Evolutionary conservation across 2,797 vertebrate genomes (phyloP), one percentile per base, ranked within the genome.

Genomic region (Loriculus beryllinus): DNA sequence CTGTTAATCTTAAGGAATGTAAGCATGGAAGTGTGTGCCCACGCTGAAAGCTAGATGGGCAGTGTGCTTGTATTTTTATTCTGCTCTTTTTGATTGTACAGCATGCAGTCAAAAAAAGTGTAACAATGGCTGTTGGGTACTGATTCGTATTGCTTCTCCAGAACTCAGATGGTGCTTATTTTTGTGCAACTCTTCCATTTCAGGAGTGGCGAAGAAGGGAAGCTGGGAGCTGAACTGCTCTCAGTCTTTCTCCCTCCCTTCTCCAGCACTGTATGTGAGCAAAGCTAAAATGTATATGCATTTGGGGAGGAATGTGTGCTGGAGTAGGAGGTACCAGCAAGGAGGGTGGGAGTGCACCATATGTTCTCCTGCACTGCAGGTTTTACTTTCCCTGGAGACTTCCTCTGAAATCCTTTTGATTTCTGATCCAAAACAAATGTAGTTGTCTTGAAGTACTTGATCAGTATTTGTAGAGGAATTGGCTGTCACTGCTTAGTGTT

Each of bases 321-420:
- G 23, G 62, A 94, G 92, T 95, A 65, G 92, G 92, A 94, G 94
- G 85, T 82, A 85, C n/a, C 87, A 90, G 69, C 5, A 21, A 83
- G 82, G 62, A 91, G 85, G 49, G 85, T 88, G 84, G 60, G 89
- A 93, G 60, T 39, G 26, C 90, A 49, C 91, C 89, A 67, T 94
- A 91, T 94, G 90, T 92, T 96, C 91, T 92, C 47, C 68, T 92
- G 82, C 52, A 65, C 72, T 80, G 69, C 84, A 92, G 88, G 89
- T 85, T 96, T 93, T 78, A 91, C 29, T 89, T 64, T 94, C 78
- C 56, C 71, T 76, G 31, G 64, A 85, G 82, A 77, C 48, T 77
- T 91, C 33, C 92, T 93, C 60, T 89, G 54, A 92, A 94, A 77
- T 74, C n/a, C 37, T 74, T 4, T 88, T 85, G 57, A 67, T 85